These are phyloP conservation scores for Helicolenus hilgendorfi DNA, from an alignment of 2,797 vertebrate species.

Conservation along the genomic window DNA sequence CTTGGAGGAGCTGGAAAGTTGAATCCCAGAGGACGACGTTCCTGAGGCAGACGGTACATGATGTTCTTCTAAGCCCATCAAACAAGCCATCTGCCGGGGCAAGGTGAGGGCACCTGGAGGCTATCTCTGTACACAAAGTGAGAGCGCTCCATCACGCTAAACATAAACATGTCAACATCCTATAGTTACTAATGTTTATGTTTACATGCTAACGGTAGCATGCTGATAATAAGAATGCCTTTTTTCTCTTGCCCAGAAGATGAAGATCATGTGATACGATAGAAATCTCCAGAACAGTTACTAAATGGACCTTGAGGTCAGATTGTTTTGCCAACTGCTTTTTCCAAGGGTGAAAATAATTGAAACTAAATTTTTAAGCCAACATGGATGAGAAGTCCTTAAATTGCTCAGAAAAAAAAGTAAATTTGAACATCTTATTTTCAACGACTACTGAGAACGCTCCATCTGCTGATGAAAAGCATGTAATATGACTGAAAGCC, in stretches of 20 bases:
- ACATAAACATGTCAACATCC: conserved; percentile 24
- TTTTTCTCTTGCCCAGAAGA: neutral
- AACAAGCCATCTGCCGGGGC: conserved; percentile 44
- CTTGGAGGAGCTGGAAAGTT: conserved; percentile 51
- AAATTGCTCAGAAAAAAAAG: neutral
- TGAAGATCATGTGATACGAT: neutral
- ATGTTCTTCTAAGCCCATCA: conserved; percentile 64
- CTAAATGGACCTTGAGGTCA: neutral
- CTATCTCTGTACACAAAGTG: neutral
- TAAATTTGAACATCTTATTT: neutral
- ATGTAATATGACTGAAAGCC: neutral
- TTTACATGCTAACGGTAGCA: neutral
- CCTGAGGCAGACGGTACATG: conserved; percentile 1
- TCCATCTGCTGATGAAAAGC: neutral
- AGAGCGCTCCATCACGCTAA: conserved; percentile 25
- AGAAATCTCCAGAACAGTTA: neutral
- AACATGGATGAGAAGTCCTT: neutral
- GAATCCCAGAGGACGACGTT: conserved; percentile 52
- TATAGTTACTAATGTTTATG: neutral
- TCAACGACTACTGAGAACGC: neutral
- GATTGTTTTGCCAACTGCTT: neutral
- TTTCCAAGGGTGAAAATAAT: neutral
- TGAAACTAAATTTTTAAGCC: neutral
- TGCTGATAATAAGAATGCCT: neutral
- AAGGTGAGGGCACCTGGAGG: conserved; percentile 34